phyloP scores from a whole-genome alignment of 2,113 vertebrate genomes.

The Sterna hirundo region DNA sequence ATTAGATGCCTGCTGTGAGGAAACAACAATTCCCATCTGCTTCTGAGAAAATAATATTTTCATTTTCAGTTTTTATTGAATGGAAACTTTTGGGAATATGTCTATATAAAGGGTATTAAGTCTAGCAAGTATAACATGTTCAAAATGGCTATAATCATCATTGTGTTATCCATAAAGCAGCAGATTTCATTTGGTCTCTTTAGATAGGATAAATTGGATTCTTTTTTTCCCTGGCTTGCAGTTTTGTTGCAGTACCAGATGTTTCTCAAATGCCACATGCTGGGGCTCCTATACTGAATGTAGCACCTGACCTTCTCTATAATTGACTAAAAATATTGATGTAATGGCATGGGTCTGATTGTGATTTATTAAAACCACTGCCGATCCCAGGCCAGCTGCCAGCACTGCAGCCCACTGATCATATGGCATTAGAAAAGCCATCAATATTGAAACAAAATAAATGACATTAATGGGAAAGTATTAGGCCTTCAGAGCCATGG shows the following conservation, averaged over 20 bases:
- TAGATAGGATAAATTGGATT: conserved; percentile 84
- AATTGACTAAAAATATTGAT: conserved; percentile 99
- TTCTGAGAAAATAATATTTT: conserved; percentile 98
- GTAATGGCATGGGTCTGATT: conserved; percentile 98
- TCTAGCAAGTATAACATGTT: conserved; percentile 82
- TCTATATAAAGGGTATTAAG: conserved; percentile 85
- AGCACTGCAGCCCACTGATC: conserved; percentile 94
- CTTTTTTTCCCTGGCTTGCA: conserved; percentile 77
- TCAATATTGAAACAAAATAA: conserved; percentile 96
- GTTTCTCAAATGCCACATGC: conserved; percentile 91
- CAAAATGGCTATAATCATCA: conserved; percentile 88
- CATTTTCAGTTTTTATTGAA: conserved; percentile 99
- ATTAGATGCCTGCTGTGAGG: conserved; percentile 95
- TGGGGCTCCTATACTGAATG: conserved; percentile 82
- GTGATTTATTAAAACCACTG: conserved; percentile 99
- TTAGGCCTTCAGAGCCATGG: conserved; percentile 83
- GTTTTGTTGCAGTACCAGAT: conserved; percentile 91
- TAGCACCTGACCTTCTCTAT: conserved; percentile 98
- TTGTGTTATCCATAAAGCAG: conserved; percentile 85
- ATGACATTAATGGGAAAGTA: conserved; percentile 94
- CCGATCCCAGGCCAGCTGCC: conserved; percentile 94
- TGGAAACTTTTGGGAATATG: conserved; percentile 96
- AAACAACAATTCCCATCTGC: conserved; percentile 99
- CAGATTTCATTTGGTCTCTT: conserved; percentile 91
- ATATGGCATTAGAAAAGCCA: conserved; percentile 97